Evolutionary conservation across 2,113 vertebrate species (phyloP), one percentile per base, ranked within the genome.

Genomic region (Tonatia bakeri): DNA sequence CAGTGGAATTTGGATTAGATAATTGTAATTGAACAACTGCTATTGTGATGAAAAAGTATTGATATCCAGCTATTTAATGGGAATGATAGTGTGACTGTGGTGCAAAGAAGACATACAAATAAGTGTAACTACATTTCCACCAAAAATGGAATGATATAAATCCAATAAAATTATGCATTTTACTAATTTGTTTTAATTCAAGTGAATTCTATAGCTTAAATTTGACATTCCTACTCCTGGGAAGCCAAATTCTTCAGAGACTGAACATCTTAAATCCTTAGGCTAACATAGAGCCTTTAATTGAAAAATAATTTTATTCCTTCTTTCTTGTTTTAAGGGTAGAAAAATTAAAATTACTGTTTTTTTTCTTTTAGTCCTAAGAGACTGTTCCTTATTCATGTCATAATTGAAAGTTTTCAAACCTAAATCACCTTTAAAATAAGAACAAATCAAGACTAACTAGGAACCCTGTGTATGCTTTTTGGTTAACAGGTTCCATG

Each of bases 271-370:
- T 91, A 96, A 97, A 97, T 97, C 97, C 95, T 97, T 97, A 97
- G 96, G 96, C 97, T 94, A 97, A 95, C 65, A 73, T 40, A 96
- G 92, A 92, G 56, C 36, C 75, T 95, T 97, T 97, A 98, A 98
- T 97, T 97, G 96, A 97, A 97, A 98, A 97, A 97, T 97, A 97
- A 94, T 97, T 90, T 84, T 97, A 95, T 93, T 96, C 95, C 97
- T 94, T 93, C 87, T 91, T 94, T 92, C 90, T 97, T 94, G 36
- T 96, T 96, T 97, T 95, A 96, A 94, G 72, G 59, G 59, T 43
- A 97, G 96, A 97, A 59, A 97, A 97, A 93, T 95, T 97, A 69
- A 97, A 97, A 96, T 96, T 84, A 61, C 77, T 95, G 7, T 54
- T 92, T 80, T 97, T 96, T 94, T 4, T 69, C 54, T 94, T 91